Evolutionary conservation across 1,140 invertebrate species (phyloP).

Genomic region (Aphis craccivora): DNA sequence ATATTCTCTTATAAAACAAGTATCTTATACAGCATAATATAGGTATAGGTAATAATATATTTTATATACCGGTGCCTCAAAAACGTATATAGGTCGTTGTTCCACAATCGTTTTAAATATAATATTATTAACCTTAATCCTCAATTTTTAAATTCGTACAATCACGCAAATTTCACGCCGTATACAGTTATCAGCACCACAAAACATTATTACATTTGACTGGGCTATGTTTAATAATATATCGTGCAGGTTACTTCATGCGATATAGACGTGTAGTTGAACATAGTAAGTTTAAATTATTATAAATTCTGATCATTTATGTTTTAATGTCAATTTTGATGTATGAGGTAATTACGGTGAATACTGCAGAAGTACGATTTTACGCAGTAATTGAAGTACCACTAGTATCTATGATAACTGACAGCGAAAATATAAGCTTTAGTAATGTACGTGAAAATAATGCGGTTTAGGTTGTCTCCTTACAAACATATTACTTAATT

Average conservation of each 20-base stretch:
- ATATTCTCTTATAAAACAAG: neutral
- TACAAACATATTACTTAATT: too few species aligned
- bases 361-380: too few species aligned
- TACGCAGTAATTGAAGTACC: too few species aligned
- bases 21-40: neutral
- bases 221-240: neutral
- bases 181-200: neutral
- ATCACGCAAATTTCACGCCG: neutral
- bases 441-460: too few species aligned
- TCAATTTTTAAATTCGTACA: neutral
- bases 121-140: conserved; percentile 17
- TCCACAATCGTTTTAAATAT: neutral
- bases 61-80: neutral
- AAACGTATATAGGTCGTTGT: neutral
- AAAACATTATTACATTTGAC: neutral
- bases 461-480: too few species aligned
- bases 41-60: conserved; percentile 8
- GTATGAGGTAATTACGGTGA: too few species aligned
- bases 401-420: too few species aligned
- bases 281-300: neutral
- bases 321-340: neutral
- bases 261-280: neutral
- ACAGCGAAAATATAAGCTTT: too few species aligned
- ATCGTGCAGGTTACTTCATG: neutral
- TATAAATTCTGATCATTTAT: neutral